These are phyloP conservation scores for Drosophila antonietae DNA, from an alignment of 2,888 invertebrate species.

Conservation along the genomic window DNA sequence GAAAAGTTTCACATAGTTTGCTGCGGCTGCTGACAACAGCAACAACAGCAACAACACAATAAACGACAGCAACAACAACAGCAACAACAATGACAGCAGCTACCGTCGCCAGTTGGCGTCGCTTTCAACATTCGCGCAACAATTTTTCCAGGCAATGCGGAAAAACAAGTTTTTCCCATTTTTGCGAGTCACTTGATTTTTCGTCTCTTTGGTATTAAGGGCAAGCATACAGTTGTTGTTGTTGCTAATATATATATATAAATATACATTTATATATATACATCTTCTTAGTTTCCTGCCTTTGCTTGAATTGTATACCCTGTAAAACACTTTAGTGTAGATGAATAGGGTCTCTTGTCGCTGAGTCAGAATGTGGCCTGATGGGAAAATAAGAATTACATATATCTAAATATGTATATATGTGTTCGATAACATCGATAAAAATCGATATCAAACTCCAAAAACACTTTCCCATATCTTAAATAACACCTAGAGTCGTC, in stretches of 20 bases:
- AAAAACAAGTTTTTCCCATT: conserved; percentile 76
- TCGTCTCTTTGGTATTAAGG: conserved; percentile 58
- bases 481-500: not conserved
- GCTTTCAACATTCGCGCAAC: conserved; percentile 54
- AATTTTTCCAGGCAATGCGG: conserved; percentile 78
- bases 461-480: not conserved
- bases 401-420: not conserved
- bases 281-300: conserved; percentile 9
- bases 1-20: conserved; percentile 70
- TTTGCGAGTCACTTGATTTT: conserved; percentile 64
- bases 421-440: not conserved
- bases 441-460: not conserved
- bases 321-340: conserved; percentile 10
- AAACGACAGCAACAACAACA: conserved; percentile 6
- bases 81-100: conserved; percentile 23
- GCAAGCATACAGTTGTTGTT: conserved; percentile 42
- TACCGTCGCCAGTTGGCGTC: conserved; percentile 32
- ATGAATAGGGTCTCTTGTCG: not conserved
- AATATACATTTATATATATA: not conserved
- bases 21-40: conserved; percentile 11
- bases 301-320: not conserved
- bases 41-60: conserved; percentile 8
- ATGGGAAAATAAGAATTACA: not conserved
- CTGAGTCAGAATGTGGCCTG: not conserved
- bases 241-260: conserved; percentile 1